These are phyloP conservation scores for Parnassius mnemosyne DNA, from an alignment of 2,888 invertebrate genomes.

Conservation along the genomic window DNA sequence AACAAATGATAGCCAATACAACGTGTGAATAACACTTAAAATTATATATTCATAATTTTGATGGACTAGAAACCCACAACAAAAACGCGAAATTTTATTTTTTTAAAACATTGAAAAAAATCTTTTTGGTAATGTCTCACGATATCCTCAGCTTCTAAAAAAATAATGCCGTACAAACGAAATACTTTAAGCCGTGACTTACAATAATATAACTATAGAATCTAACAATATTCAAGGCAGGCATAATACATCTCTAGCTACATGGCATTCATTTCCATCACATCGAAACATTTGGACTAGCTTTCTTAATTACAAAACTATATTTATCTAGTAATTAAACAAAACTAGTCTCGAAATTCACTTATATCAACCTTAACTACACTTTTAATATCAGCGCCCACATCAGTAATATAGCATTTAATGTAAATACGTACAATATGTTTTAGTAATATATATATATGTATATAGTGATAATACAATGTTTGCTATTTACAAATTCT, in stretches of 20 bases:
- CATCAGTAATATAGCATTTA: constrained; percentile 50
- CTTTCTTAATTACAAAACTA: constrained; percentile 72
- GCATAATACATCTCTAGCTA: constrained; percentile 50
- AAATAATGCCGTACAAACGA: constrained; percentile 45
- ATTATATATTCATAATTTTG: constrained; percentile 65
- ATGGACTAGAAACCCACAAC: constrained; percentile 78
- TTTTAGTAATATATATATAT: constrained; percentile 29
- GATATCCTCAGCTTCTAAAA: constrained; percentile 35
- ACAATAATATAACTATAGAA: constrained; percentile 33
- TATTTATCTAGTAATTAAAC: constrained; percentile 72
- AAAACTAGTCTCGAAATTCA: constrained; percentile 72
- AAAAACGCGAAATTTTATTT: constrained; percentile 51
- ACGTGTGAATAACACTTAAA: constrained; percentile 49
- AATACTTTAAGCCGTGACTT: constrained; percentile 37
- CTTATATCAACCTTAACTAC: constrained; percentile 48
- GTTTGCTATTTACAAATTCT: constrained; percentile 38
- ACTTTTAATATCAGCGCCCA: constrained; percentile 55
- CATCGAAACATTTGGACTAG: constrained; percentile 78
- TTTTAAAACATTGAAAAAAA: constrained; percentile 45
- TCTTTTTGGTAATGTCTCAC: constrained; percentile 56
- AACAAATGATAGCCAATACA: constrained; percentile 56
- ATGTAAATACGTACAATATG: constrained; percentile 44
- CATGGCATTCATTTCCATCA: constrained; percentile 75
- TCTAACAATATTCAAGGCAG: constrained; percentile 35
- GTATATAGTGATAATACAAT: constrained; percentile 32